Percentiles rank a stretch among this genome's conserved stretches.
Evolutionary conservation across 2,888 invertebrate species (phyloP).

Genomic region (Chalcis sispes): DNA sequence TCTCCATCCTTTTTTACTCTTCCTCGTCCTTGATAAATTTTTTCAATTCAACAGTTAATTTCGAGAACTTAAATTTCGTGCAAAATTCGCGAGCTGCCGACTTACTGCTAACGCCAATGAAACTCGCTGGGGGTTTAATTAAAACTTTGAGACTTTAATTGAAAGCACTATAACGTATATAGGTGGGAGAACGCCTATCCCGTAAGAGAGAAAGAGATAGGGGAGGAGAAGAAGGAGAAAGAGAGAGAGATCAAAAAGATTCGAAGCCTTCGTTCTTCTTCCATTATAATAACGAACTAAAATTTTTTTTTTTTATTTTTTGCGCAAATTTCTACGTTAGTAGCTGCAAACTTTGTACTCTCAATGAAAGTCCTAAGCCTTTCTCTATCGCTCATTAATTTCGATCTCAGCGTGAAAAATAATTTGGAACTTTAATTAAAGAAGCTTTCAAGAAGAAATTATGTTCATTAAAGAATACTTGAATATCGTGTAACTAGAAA

Average conservation of each 20-base stretch:
- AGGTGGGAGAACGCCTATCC: slow-evolving; percentile 58
- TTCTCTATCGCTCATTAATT: slow-evolving; percentile 25
- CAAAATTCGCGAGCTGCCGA: slow-evolving; percentile 29
- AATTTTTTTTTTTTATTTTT: slow-evolving; percentile 21
- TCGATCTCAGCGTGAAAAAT: slow-evolving; percentile 19
- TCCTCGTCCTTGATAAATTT: slow-evolving; percentile 30
- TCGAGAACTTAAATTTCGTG: slow-evolving; percentile 49
- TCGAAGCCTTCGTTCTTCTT: slow-evolving; percentile 15
- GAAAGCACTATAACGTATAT: slow-evolving; percentile 61
- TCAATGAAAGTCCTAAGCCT: slow-evolving; percentile 28
- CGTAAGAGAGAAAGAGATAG: slow-evolving; percentile 33
- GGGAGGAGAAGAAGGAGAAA: slow-evolving; percentile 12
- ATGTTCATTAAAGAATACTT: neutral
- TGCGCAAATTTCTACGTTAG: neutral
- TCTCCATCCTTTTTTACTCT: neutral
- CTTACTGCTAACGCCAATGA: slow-evolving; percentile 44
- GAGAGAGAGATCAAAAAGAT: slow-evolving; percentile 4
- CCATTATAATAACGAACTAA: slow-evolving; percentile 49
- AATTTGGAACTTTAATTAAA: slow-evolving; percentile 6
- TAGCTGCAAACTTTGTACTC: slow-evolving; percentile 20
- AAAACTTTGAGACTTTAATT: slow-evolving; percentile 64
- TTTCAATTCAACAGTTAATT: slow-evolving; percentile 52
- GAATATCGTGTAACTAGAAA: too few relatives aligned
- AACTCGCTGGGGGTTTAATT: slow-evolving; percentile 60
- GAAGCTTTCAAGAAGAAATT: neutral